Evolutionary conservation across 35 echinoderm and acorn worm species (phyloP).

Genomic region (Apostichopus japonicus): DNA sequence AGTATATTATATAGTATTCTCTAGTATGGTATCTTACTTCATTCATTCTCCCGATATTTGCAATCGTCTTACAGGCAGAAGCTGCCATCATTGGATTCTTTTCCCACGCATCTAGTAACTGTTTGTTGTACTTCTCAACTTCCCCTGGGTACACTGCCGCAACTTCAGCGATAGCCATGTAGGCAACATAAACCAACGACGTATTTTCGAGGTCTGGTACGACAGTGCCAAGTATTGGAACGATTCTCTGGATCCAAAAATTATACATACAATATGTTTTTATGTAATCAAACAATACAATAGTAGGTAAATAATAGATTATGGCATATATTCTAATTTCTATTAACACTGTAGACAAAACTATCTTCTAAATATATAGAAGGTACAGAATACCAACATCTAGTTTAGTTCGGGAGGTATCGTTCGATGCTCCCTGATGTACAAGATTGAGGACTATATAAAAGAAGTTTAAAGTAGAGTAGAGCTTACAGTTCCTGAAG

Average conservation of each 20-base stretch:
- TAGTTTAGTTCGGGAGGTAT: neutral
- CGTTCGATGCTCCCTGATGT: neutral
- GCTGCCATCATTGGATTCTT: conserved; percentile 59
- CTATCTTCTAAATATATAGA: neutral
- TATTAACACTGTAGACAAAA: neutral
- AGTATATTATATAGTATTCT: too few relatives aligned
- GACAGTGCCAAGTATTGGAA: conserved; percentile 62
- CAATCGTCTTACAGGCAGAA: conserved; percentile 67
- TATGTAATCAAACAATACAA: neutral
- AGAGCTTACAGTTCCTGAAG: too few relatives aligned
- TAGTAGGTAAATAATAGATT: neutral
- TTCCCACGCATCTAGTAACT: conserved; percentile 46
- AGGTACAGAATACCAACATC: neutral
- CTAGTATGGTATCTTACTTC: conserved; percentile 67
- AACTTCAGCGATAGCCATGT: conserved; percentile 64
- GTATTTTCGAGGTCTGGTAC: conserved; percentile 65
- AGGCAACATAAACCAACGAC: conserved; percentile 1
- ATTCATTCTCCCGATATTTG: conserved; percentile 77
- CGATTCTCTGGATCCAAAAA: conserved; percentile 33
- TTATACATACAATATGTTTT: neutral
- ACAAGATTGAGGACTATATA: neutral
- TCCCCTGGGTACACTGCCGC: conserved; percentile 62
- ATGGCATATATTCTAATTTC: neutral
- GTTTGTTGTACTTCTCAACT: conserved; percentile 68
- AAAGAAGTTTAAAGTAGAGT: too few relatives aligned